These are phyloP conservation scores for Xenus cinereus DNA, from an alignment of 2,113 vertebrate genomes.

Conservation along the genomic window DNA sequence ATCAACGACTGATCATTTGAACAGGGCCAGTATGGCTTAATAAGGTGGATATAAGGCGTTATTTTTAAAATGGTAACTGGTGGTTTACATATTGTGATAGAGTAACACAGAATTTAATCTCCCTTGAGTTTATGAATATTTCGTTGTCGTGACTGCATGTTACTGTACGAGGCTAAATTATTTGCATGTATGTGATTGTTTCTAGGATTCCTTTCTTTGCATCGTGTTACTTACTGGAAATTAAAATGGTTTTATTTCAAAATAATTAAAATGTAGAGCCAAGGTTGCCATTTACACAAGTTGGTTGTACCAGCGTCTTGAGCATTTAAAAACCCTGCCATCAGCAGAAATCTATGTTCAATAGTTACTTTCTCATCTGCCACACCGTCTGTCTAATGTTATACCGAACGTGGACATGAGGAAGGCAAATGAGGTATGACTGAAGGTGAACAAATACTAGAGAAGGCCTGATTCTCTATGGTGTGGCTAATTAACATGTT, in stretches of 20 bases:
- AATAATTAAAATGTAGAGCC: constrained; percentile 49
- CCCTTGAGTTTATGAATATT: constrained; percentile 63
- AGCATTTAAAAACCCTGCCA: constrained; percentile 65
- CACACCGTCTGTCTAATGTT: constrained; percentile 24
- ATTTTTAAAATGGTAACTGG: neutral
- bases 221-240: constrained; percentile 22
- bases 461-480: constrained; percentile 43
- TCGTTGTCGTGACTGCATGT: constrained; percentile 60
- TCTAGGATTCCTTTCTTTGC: constrained; percentile 26
- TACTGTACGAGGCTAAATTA: constrained; percentile 13
- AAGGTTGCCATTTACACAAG: constrained; percentile 15
- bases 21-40: neutral
- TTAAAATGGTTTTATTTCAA: constrained; percentile 42
- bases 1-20: neutral
- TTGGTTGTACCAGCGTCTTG: constrained; percentile 4
- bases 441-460: constrained; percentile 51
- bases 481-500: constrained; percentile 52
- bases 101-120: constrained; percentile 31
- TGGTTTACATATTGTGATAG: neutral
- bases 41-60: neutral
- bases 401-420: neutral
- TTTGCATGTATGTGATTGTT: neutral
- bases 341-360: constrained; percentile 72
- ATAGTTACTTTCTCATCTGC: constrained; percentile 58
- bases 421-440: constrained; percentile 19